These are phyloP conservation scores for Aselliscus stoliczkanus DNA, from an alignment of 2,797 vertebrate species.

Conservation along the genomic window DNA sequence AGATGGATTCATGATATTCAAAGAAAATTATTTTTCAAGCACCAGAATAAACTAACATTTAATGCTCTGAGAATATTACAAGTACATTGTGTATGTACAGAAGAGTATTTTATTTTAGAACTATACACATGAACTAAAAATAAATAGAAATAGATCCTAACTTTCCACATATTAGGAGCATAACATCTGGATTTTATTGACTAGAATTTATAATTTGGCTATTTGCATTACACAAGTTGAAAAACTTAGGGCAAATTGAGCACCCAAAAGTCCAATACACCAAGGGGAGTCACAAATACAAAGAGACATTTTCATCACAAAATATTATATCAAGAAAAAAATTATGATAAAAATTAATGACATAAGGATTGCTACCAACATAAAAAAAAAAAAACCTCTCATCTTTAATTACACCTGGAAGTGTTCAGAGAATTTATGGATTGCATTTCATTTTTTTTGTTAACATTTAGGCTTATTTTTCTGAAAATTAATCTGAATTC, in stretches of 20 bases:
- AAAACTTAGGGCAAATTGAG: neutral
- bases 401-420: neutral
- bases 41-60: neutral
- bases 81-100: neutral
- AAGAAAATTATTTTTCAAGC: neutral
- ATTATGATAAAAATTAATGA: neutral
- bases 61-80: neutral
- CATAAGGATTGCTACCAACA: neutral
- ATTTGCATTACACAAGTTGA: neutral
- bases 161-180: neutral
- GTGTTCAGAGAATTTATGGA: neutral
- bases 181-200: neutral
- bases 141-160: neutral
- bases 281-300: neutral
- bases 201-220: neutral
- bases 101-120: conserved; percentile 23
- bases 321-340: neutral
- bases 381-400: neutral
- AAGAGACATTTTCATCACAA: neutral
- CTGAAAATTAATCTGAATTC: neutral
- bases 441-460: neutral
- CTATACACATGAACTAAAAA: neutral
- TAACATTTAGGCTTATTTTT: neutral
- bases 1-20: neutral
- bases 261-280: neutral